These are phyloP conservation scores for Polydrusus cervinus DNA, from an alignment of 2,888 invertebrate genomes.

Conservation along the genomic window DNA sequence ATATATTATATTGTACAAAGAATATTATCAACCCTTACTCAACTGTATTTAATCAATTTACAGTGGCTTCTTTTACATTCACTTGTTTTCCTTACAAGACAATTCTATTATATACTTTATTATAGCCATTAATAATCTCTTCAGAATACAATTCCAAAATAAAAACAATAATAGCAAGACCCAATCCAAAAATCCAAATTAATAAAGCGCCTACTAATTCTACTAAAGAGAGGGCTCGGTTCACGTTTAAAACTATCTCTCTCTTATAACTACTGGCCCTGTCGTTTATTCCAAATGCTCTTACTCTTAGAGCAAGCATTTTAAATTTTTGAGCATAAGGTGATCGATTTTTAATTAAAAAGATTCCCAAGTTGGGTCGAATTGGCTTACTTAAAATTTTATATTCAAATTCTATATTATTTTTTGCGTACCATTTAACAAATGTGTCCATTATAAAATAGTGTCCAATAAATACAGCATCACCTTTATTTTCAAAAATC, in stretches of 20 bases:
- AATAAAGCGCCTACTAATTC: neutral
- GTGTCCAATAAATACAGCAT: neutral
- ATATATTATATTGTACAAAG: no score
- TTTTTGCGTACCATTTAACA: neutral
- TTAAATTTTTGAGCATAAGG: no score
- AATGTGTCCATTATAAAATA: neutral
- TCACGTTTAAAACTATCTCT: neutral
- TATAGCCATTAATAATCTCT: neutral
- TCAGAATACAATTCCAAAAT: neutral
- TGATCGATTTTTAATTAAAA: neutral
- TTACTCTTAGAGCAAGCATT: neutral
- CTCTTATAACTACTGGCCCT: neutral
- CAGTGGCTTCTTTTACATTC: neutral
- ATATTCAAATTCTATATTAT: constrained; percentile 13
- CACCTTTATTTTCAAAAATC: constrained; percentile 12
- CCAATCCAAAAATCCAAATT: neutral
- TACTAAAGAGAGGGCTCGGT: neutral
- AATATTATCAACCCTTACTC: no score
- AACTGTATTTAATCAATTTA: no score
- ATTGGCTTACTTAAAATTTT: neutral
- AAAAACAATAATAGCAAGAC: constrained; percentile 1
- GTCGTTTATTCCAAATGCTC: neutral
- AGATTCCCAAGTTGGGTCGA: neutral
- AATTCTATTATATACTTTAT: neutral
- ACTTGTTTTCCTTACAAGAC: neutral